These are phyloP conservation scores for Riptortus pedestris DNA, from an alignment of 1,140 invertebrate genomes.

Conservation along the genomic window DNA sequence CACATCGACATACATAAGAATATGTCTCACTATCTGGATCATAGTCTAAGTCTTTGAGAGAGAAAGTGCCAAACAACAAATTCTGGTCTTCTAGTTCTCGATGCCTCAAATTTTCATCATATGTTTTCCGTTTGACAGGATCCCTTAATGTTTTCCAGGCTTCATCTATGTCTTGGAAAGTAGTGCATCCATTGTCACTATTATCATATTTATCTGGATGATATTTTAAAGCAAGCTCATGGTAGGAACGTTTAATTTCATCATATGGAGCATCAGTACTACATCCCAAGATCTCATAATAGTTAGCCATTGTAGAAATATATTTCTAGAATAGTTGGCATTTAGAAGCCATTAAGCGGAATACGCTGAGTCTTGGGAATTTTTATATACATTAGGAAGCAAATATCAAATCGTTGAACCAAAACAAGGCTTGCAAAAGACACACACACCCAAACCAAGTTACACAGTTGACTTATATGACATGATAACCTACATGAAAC, in stretches of 20 bases:
- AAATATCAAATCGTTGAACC: too few species aligned
- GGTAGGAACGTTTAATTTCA: constrained; percentile 52
- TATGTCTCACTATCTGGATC: constrained; percentile 37
- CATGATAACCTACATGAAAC: too few species aligned
- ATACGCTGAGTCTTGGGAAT: too few species aligned
- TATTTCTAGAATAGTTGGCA: too few species aligned
- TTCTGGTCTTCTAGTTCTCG: constrained; percentile 41
- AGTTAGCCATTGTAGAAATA: constrained; percentile 36
- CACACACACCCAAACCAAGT: too few species aligned
- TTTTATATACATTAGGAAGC: too few species aligned
- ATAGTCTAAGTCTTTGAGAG: constrained; percentile 41
- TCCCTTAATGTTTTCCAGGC: constrained; percentile 52
- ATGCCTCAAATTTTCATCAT: constrained; percentile 45
- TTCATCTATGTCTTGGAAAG: constrained; percentile 46
- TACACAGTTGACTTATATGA: too few species aligned
- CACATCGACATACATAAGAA: constrained; percentile 52
- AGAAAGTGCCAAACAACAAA: constrained; percentile 47
- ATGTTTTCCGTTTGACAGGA: constrained; percentile 42
- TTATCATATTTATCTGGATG: constrained; percentile 52
- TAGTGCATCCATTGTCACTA: constrained; percentile 31
- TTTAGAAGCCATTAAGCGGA: too few species aligned
- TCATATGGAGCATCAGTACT: constrained; percentile 41
- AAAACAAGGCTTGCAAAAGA: too few species aligned
- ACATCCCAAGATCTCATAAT: constrained; percentile 50
- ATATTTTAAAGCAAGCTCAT: constrained; percentile 43